Base-by-base conservation (phyloP, 2,797 vertebrate species). In the Eurystomus glaucurus region DNA sequence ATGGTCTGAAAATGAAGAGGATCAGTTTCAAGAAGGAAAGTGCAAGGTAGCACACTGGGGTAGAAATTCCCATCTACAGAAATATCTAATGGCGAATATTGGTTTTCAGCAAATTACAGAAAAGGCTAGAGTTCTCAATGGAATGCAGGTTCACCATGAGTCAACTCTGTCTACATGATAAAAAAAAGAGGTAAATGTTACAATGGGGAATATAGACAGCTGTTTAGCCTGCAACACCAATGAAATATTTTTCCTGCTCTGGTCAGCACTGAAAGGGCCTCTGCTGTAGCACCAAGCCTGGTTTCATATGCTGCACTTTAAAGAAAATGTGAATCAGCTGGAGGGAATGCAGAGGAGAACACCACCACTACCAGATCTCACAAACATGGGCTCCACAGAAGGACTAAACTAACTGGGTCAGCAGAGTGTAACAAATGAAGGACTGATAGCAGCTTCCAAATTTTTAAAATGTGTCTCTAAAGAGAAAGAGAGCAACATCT, bases 221-320 rank as follows among this genome's bases (percentile, higher is more conserved):
- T 93, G 10, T 80, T 96, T 84, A 71, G 31, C 72, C 45, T 80
- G 68, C 39, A 88, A 60, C 35, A 8, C 60, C 90, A 85, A 88
- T 77, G 11, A 88, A 94, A 89, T 91, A 90, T 70, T 93, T 43
- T 10, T 88, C 45, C 64, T 88, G 68, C 55, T 84, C 75, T 80
- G 79, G 60, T 71, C 45, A 43, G 55, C 18, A 23, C 51, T 76
- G 57, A 39, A 45, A 91, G 16, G 50, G 33, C 31, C 17, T 78
- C 69, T 92, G 45, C 55, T 90, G 60, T 68, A 90, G 31, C 55
- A 88, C 31, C 57, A 14, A 57, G 29, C 35, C 69, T 1, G 0
- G 77, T 88, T 96, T 96, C 2, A 8, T 68, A 62, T 66, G 62
- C 66, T 85, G 74, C 17, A 48, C 62, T 95, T 96, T 75, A 91